These are phyloP conservation scores for Spinus pinus DNA, from an alignment of 2,797 vertebrate genomes.

Conservation along the genomic window DNA sequence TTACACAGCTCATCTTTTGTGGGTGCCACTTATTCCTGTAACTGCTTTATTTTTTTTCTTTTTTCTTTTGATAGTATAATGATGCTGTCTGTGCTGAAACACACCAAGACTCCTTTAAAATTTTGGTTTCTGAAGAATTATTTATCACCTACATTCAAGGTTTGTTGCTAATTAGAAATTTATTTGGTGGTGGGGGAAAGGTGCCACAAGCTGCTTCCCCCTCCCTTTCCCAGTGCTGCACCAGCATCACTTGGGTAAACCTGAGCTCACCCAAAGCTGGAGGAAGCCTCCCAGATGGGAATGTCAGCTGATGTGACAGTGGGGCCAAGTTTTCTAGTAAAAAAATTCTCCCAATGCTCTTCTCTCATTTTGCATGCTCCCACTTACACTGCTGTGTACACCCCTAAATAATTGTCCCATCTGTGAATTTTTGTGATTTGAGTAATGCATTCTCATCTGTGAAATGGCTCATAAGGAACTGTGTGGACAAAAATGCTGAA, in stretches of 20 bases:
- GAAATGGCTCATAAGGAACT: neutral
- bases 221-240: neutral
- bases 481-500: neutral
- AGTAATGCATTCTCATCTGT: neutral
- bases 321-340: neutral
- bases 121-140: constrained; percentile 99
- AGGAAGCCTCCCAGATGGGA: neutral
- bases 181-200: neutral
- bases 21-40: neutral
- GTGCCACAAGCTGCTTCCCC: neutral
- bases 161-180: constrained; percentile 62
- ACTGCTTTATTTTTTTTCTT: neutral
- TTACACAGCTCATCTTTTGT: neutral
- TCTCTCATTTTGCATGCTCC: neutral
- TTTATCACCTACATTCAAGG: constrained; percentile 97
- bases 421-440: neutral
- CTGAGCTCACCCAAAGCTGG: no score
- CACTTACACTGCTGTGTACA: neutral
- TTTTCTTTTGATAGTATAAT: constrained; percentile 85
- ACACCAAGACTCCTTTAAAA: constrained; percentile 95
- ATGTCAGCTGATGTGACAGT: neutral
- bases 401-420: neutral
- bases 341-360: neutral
- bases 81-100: constrained; percentile 97
- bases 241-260: neutral